These are phyloP conservation scores for Tragelaphus strepsiceros DNA, from an alignment of 2,113 vertebrate genomes.

Conservation along the genomic window DNA sequence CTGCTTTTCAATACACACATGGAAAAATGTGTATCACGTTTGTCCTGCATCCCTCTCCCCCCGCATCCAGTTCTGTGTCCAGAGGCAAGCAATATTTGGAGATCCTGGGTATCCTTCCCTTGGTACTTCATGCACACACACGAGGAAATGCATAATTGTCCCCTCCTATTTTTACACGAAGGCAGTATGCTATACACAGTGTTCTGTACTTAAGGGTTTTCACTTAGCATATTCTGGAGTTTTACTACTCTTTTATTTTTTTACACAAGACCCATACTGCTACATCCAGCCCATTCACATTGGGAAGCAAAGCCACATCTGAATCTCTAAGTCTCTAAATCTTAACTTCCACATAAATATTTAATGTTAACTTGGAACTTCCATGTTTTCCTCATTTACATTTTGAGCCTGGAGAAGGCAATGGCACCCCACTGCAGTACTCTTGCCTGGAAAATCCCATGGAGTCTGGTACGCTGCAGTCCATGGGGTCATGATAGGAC, in stretches of 20 bases:
- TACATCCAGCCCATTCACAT: background rate
- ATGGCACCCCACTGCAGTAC: no score
- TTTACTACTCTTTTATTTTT: background rate
- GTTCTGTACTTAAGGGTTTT: background rate
- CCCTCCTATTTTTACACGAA: background rate
- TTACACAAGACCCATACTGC: background rate
- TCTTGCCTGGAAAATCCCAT: no score
- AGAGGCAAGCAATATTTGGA: background rate
- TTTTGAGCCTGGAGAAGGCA: background rate
- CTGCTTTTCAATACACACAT: no score
- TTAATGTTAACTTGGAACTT: slow-evolving; percentile 24
- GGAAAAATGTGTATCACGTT: background rate
- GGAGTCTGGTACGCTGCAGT: no score
- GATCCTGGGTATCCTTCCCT: background rate
- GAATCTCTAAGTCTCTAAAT: slow-evolving; percentile 3
- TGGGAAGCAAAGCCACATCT: background rate
- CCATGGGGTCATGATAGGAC: no score
- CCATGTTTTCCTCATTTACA: background rate
- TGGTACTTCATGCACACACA: background rate
- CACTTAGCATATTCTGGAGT: background rate
- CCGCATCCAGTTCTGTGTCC: background rate
- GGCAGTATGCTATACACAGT: no score
- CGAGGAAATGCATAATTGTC: background rate
- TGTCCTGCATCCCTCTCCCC: background rate
- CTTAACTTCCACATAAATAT: slow-evolving; percentile 37